Evolutionary conservation across 2,888 invertebrate genomes (phyloP).

Genomic region (Napeogenes inachia): DNA sequence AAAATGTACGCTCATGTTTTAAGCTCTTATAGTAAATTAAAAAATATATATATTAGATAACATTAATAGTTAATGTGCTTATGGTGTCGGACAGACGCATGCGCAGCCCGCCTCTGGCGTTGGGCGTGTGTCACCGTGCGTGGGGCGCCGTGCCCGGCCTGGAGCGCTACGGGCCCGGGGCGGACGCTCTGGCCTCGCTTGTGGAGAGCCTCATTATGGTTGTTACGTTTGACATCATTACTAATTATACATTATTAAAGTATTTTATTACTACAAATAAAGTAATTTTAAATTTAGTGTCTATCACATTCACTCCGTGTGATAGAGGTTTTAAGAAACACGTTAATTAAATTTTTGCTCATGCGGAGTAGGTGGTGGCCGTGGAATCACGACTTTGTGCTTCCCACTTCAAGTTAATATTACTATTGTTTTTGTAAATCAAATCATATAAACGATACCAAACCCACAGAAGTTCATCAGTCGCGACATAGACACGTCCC

Average conservation of each 20-base stretch:
- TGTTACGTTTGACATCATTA: background rate
- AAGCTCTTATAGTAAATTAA: background rate
- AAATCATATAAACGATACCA: no score
- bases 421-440: no score
- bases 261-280: no score
- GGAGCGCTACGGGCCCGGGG: constrained; percentile 17
- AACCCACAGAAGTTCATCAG: constrained; percentile 49
- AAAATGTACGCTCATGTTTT: no score
- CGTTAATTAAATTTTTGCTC: no score
- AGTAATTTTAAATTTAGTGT: no score
- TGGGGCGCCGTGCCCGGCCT: constrained; percentile 33
- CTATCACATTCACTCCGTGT: no score
- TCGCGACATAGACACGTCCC: constrained; percentile 33
- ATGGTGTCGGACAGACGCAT: constrained; percentile 24
- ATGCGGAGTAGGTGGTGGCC: no score
- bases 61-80: background rate
- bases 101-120: constrained; percentile 37
- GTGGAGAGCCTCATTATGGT: constrained; percentile 1
- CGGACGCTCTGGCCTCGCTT: background rate
- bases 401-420: no score
- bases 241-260: background rate
- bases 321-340: no score
- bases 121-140: constrained; percentile 29
- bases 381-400: no score
- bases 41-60: background rate